Evolutionary conservation across 2,113 vertebrate genomes (phyloP), one percentile per base, ranked within the genome.

Genomic region (Leptodactylus fuscus): DNA sequence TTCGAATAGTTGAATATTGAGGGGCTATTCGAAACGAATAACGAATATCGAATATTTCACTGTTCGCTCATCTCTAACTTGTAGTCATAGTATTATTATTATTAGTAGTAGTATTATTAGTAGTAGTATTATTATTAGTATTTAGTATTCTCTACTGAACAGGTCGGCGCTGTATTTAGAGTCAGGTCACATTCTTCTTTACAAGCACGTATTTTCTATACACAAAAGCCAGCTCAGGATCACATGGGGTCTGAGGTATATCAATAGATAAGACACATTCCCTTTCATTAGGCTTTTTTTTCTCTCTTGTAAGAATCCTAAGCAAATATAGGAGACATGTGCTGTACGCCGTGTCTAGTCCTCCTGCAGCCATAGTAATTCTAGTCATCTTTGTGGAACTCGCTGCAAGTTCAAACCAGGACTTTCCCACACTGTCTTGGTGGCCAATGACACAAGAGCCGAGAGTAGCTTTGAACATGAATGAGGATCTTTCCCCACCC

Each of bases 321-420:
- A 80, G 29, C 55, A 80, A 80, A 80, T 80, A 80, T 80, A 44
- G 20, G 49, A 44, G 53, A 79, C 75, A 55, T 58, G 77, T 80
- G 77, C 77, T 80, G 34, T 62, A 58, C 58, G 62, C n/a, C n/a
- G n/a, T n/a, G n/a, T n/a, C n/a, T 58, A 60, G 53, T 80, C 27
- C 27, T 80, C 77, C 44, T 27, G 34, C 44, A 62, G 53, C 29
- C 9, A 69, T 22, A 49, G 60, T 29, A 34, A 81, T 51, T 69
- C 48, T 79, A 60, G 32, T 79, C 2, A 58, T n/a, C 49, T 79
- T 79, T 78, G 60, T 60, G 77, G 27, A 62, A 46, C 60, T 20
- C 16, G 32, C 24, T 82, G 81, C 44, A 81, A 69, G 79, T 81
- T 81, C 79, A 81, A 81, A 81, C 79, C 58, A 81, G 79, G 79